Conservation (phyloP, 2,797 vertebrate genomes). For the Notolepis coatsorum region DNA sequence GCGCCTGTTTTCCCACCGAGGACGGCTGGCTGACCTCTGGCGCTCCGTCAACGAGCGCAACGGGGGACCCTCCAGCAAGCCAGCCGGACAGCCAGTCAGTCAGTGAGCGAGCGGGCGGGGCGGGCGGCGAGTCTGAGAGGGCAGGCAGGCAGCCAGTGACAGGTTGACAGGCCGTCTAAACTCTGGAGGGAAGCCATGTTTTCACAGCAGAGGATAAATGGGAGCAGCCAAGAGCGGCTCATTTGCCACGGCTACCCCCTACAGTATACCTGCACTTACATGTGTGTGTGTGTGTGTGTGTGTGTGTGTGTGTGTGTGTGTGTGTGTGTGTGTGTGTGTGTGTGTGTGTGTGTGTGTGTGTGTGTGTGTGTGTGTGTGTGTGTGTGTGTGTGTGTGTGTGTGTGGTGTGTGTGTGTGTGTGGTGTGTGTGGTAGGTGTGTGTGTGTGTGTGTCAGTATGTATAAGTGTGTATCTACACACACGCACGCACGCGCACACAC, state of each 20-base stretch:
- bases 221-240: constrained; percentile 49
- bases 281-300: no score
- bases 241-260: constrained; percentile 30
- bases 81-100: constrained; percentile 21
- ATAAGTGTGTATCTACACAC: neutral
- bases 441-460: constrained; percentile 26
- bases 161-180: constrained; percentile 78
- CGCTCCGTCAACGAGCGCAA: constrained; percentile 65
- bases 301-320: constrained; percentile 9
- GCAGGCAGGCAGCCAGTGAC: constrained; percentile 60
- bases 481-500: neutral
- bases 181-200: constrained; percentile 65
- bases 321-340: constrained; percentile 9
- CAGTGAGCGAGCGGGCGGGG: no score
- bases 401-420: constrained; percentile 2
- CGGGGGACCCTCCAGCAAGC: no score
- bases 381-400: constrained; percentile 10
- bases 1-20: constrained; percentile 44
- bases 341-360: neutral
- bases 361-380: constrained; percentile 3
- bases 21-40: constrained; percentile 60
- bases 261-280: neutral
- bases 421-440: constrained; percentile 16
- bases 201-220: constrained; percentile 57
- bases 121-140: constrained; percentile 45